Evolutionary conservation across 2,113 vertebrate genomes (phyloP).

Genomic region (Gobio gobio): DNA sequence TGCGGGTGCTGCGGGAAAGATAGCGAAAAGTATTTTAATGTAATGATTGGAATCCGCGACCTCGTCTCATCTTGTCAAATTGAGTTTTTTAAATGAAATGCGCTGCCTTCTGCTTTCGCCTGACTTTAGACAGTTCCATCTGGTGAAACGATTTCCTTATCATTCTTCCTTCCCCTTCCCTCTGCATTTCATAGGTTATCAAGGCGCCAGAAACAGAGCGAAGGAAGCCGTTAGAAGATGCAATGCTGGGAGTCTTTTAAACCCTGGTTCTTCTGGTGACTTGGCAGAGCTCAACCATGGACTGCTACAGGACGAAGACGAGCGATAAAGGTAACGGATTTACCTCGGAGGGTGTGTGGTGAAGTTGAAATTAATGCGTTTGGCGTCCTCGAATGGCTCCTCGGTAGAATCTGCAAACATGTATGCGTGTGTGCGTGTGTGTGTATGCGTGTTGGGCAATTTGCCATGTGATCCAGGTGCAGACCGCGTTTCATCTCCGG

Average conservation of each 20-base stretch:
- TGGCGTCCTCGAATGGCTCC: conserved; percentile 53
- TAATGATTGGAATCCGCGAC: conserved; percentile 15
- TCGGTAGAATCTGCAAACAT: conserved; percentile 12
- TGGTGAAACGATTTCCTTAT: conserved; percentile 47
- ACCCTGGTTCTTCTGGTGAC: conserved; percentile 4
- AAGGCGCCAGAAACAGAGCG: conserved; percentile 29
- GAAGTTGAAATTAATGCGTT: not conserved
- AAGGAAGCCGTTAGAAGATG: not conserved
- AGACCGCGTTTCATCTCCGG: conserved; percentile 51
- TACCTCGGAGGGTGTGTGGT: conserved; percentile 45
- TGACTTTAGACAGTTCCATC: conserved; percentile 32
- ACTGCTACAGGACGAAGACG: not conserved
- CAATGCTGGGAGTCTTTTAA: not conserved
- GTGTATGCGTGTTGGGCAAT: conserved; percentile 48
- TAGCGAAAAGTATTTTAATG: conserved; percentile 31
- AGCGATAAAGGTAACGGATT: conserved; percentile 33
- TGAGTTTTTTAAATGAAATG: conserved; percentile 28
- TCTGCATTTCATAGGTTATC: conserved; percentile 54
- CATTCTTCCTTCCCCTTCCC: conserved; percentile 22
- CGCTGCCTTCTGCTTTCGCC: conserved; percentile 14
- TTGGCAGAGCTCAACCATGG: conserved; percentile 3
- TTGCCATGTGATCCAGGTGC: conserved; percentile 59
- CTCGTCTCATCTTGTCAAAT: conserved; percentile 20
- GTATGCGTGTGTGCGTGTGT: conserved; percentile 14
- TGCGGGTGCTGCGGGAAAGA: not conserved